A percentile compares a stretch with the other conserved stretches of the same genome.
Evolutionary conservation across 2,888 invertebrate genomes (phyloP).

Genomic region (Phoronis australis): DNA sequence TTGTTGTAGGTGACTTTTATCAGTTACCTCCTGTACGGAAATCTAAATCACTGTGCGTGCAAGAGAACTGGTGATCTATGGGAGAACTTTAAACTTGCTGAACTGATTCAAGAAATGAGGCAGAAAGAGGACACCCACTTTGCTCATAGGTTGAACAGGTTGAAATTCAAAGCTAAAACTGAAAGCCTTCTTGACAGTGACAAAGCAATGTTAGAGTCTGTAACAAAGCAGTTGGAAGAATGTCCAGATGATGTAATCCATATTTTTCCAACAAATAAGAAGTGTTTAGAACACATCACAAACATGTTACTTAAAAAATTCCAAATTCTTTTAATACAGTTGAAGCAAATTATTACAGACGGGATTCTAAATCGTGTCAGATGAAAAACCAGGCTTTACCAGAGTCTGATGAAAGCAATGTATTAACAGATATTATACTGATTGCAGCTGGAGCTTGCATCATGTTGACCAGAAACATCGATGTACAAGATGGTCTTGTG

Average conservation of each 20-base stretch:
- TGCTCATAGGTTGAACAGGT: neutral
- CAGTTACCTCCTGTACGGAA: conserved; percentile 10
- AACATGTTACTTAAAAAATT: too few species aligned
- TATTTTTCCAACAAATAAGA: neutral
- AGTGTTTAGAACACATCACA: neutral
- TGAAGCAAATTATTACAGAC: too few species aligned
- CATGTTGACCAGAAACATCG: conserved; percentile 1
- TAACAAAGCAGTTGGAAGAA: neutral
- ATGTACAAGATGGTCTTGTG: conserved; percentile 1
- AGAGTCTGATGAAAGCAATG: neutral
- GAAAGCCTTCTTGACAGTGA: neutral
- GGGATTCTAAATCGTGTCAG: too few species aligned
- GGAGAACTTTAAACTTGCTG: too few species aligned
- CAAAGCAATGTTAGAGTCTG: neutral
- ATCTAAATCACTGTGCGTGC: neutral
- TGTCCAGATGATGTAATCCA: neutral
- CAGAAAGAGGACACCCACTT: conserved; percentile 5
- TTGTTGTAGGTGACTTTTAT: conserved; percentile 12
- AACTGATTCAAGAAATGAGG: conserved; percentile 3
- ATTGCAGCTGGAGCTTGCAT: neutral
- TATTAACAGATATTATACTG: neutral
- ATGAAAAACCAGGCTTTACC: too few species aligned
- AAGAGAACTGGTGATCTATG: conserved; percentile 10
- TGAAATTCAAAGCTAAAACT: neutral
- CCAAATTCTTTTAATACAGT: too few species aligned